These are phyloP conservation scores for Diloba caeruleocephala DNA, from an alignment of 2,888 invertebrate species.

Conservation along the genomic window DNA sequence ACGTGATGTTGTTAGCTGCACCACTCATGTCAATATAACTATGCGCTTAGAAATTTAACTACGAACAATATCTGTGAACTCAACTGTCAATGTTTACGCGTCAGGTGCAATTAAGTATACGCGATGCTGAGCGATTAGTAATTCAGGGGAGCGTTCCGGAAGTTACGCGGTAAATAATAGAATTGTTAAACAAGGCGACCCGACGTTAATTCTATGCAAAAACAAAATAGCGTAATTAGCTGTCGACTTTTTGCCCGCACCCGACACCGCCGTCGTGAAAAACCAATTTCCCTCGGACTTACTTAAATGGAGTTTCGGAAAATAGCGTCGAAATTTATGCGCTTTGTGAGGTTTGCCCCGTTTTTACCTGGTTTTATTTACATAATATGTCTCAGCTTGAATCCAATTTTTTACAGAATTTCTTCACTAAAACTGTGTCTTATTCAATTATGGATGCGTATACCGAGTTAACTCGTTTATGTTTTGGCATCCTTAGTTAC, in stretches of 20 bases:
- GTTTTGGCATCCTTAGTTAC: too few species aligned
- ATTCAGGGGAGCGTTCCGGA: background rate
- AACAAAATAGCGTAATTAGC: slow-evolving; percentile 49
- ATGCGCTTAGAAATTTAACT: too few species aligned
- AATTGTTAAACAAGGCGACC: slow-evolving; percentile 33
- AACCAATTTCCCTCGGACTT: slow-evolving; percentile 53
- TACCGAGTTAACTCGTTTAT: too few species aligned
- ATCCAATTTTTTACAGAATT: too few species aligned
- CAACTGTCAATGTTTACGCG: background rate
- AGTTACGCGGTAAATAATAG: slow-evolving; percentile 29
- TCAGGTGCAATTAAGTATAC: background rate
- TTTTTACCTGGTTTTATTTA: background rate
- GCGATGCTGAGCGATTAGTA: slow-evolving; percentile 1
- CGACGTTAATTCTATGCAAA: slow-evolving; percentile 20
- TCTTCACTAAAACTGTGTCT: too few species aligned
- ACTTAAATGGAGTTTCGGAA: slow-evolving; percentile 38
- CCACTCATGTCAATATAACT: too few species aligned
- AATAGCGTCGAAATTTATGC: slow-evolving; percentile 12
- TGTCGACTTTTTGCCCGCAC: slow-evolving; percentile 27
- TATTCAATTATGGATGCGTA: too few species aligned
- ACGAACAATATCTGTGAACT: background rate
- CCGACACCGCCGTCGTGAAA: slow-evolving; percentile 28
- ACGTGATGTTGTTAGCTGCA: too few species aligned
- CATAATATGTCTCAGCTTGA: too few species aligned
- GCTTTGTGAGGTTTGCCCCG: too few species aligned